phyloP scores from a whole-genome alignment of 2,888 invertebrate genomes.

The Temnothorax ravouxi region DNA sequence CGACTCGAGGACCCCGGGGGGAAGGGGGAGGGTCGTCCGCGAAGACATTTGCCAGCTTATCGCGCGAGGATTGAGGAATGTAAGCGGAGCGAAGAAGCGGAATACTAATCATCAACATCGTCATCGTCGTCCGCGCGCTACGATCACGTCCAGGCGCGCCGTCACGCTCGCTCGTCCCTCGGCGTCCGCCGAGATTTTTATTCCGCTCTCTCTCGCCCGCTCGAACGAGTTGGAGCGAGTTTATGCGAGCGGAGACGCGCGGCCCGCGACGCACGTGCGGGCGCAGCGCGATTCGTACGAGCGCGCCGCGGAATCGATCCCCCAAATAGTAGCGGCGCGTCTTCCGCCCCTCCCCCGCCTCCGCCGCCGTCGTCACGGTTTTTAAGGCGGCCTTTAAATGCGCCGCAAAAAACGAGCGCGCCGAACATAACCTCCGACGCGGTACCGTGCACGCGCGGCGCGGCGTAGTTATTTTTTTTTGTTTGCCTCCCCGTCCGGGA shows the following conservation, averaged over 20 bases:
- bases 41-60: neutral
- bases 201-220: neutral
- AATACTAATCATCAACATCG: neutral
- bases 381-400: conserved; percentile 23
- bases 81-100: neutral
- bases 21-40: neutral
- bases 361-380: conserved; percentile 36
- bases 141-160: neutral
- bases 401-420: conserved; percentile 14
- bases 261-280: conserved; percentile 19
- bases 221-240: neutral
- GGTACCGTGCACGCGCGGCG: neutral
- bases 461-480: neutral
- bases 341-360: neutral
- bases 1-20: neutral
- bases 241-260: conserved; percentile 54
- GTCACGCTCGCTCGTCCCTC: neutral
- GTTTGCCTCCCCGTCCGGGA: too few relatives aligned
- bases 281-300: conserved; percentile 32
- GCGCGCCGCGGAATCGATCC: conserved; percentile 51
- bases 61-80: neutral
- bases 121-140: neutral
- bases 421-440: conserved; percentile 68
- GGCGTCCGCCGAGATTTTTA: neutral
- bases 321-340: neutral